Evolutionary conservation across 2,888 invertebrate genomes (phyloP), one percentile per base, ranked within the genome.

Genomic region (Agrochola litura): DNA sequence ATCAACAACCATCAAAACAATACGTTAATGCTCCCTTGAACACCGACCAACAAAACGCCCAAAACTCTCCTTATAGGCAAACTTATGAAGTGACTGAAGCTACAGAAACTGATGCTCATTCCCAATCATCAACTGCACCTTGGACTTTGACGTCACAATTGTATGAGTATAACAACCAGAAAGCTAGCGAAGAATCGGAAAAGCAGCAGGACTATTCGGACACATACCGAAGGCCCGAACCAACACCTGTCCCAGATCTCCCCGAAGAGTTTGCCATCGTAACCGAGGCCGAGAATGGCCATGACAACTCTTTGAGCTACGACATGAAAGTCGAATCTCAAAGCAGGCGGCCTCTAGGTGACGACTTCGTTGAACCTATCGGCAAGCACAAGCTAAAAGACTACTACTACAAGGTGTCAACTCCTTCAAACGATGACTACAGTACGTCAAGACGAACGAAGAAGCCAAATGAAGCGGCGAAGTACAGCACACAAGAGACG

Each of bases 71-170:
- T 89, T 88, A 87, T 90, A 93, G 89, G 79, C 93, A 95, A 30
- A 94, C 95, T 22, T 97, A 97, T 83, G 97, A 97, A 90, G 97
- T 97, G 2, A 95, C 95, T 10, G 97, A 97, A 90, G 91, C 92
- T 68, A 92, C 92, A 43, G 96, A 95, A 76, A 89, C 94, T 25
- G 95, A 96, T 65, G 83, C 90, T 30, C 91, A 91, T 68, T 94
- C 95, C 6, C 94, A 95, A 63, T 92, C 95, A 0, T 93, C 95
- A 12, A 91, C 94, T 2, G 88, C 92, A 43, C 91, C 94, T 30
- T 97, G 96, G 97, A 90, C 94, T 14, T 88, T 92, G 58, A 93
- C 95, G 12, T 93, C 94, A 22, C 93, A 93, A 80, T 86, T 93
- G 4, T 93, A 94, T 73, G 91, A 92, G 43, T 86, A 90, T 67